Conservation (phyloP, 2,888 invertebrate species). For the Tubulanus polymorphus region DNA sequence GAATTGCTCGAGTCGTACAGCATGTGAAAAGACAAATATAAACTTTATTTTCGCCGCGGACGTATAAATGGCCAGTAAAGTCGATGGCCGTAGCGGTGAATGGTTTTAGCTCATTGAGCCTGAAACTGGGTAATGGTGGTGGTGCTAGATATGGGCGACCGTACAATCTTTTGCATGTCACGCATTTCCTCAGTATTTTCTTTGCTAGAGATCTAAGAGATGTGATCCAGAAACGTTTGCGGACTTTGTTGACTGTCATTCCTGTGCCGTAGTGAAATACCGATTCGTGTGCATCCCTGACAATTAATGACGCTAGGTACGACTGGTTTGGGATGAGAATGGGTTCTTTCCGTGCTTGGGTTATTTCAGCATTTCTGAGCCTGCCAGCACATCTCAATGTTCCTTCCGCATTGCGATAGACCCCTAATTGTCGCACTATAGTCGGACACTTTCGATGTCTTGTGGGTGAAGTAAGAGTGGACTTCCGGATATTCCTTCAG, state of each 20-base stretch:
- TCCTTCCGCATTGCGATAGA: too few relatives aligned
- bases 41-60: background rate
- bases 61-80: constrained; percentile 1
- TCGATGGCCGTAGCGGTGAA: constrained; percentile 1
- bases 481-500: too few relatives aligned
- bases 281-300: too few relatives aligned
- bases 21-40: constrained; percentile 6
- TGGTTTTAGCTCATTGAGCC: background rate
- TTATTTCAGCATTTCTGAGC: too few relatives aligned
- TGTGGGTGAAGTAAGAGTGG: too few relatives aligned
- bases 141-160: background rate
- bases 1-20: background rate
- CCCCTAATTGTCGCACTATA: too few relatives aligned
- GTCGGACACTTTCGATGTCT: too few relatives aligned
- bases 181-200: background rate
- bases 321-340: too few relatives aligned
- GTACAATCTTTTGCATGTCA: background rate
- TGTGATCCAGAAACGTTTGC: background rate
- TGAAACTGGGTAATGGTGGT: background rate
- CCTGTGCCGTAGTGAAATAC: too few relatives aligned
- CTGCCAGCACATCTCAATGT: too few relatives aligned
- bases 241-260: background rate
- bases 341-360: too few relatives aligned
- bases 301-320: too few relatives aligned
- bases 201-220: background rate